Percentiles rank a stretch among this genome's conserved stretches.
Evolutionary conservation across 2,797 vertebrate species (phyloP).

Genomic region (Coccyzus lansbergi): DNA sequence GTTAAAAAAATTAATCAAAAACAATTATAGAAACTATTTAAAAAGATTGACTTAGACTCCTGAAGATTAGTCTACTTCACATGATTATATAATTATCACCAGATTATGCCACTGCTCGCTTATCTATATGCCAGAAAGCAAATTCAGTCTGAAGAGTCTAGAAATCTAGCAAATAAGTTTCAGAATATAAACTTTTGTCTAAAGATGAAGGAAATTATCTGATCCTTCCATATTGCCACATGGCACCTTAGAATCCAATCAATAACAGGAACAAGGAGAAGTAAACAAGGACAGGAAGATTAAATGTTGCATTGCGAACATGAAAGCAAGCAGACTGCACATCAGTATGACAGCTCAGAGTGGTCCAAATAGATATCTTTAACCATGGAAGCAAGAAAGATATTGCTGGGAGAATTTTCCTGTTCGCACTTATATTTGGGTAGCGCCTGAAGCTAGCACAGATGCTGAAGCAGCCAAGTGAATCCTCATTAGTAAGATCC

Average conservation of each 20-base stretch:
- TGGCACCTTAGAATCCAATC: fast-evolving
- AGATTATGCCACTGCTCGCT: neutral
- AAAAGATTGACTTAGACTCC: neutral
- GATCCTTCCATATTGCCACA: neutral
- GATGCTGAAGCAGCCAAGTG: neutral
- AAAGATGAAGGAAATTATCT: neutral
- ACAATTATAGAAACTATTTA: neutral
- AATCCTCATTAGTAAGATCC: neutral
- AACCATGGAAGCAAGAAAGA: neutral
- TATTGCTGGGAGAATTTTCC: neutral
- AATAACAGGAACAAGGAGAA: neutral
- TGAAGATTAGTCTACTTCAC: neutral
- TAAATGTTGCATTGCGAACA: neutral
- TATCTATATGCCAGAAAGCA: neutral
- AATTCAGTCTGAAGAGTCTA: neutral
- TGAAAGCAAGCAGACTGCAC: neutral
- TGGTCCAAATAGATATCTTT: neutral
- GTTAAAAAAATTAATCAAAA: neutral
- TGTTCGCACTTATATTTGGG: neutral
- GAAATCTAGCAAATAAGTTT: neutral
- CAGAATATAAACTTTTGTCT: neutral
- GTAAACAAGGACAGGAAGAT: neutral
- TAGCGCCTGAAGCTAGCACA: neutral
- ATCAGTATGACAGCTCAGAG: neutral
- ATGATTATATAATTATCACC: neutral